phyloP scores from a whole-genome alignment of 2,797 vertebrate genomes.

The Propithecus deckenii region DNA sequence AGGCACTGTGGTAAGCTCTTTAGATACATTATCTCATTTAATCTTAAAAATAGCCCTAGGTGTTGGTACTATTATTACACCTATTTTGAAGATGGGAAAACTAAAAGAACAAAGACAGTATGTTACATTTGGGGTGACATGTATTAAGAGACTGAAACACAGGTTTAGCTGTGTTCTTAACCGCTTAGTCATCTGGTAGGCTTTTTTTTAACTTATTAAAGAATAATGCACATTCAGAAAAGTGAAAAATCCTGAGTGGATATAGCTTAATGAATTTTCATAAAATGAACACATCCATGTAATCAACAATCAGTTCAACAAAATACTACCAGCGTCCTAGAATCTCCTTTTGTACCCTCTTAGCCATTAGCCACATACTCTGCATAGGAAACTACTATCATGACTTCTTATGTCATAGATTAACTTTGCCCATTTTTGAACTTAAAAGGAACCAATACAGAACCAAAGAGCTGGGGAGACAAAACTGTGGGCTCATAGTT shows the following conservation, averaged over 20 bases:
- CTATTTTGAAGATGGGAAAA: neutral
- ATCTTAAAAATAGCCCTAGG: neutral
- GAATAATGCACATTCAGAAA: neutral
- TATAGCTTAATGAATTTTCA: neutral
- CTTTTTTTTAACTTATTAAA: neutral
- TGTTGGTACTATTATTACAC: neutral
- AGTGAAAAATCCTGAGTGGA: neutral
- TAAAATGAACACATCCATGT: neutral
- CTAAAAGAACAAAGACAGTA: neutral
- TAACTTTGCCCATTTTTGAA: neutral
- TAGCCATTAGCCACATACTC: neutral
- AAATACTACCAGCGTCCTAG: neutral
- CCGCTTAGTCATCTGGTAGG: neutral
- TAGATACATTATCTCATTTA: neutral
- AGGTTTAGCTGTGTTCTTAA: neutral
- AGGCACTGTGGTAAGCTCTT: neutral
- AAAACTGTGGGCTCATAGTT: neutral
- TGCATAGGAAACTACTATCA: neutral
- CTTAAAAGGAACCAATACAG: neutral
- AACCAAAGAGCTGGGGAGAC: neutral
- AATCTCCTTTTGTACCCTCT: too few relatives aligned
- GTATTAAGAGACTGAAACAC: neutral
- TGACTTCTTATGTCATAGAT: neutral
- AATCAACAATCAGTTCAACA: neutral
- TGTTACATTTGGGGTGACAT: neutral